A percentile compares a stretch with the other conserved stretches of the same genome.
Conservation (phyloP, 2,113 vertebrate species). For the Dasyprocta punctata region DNA sequence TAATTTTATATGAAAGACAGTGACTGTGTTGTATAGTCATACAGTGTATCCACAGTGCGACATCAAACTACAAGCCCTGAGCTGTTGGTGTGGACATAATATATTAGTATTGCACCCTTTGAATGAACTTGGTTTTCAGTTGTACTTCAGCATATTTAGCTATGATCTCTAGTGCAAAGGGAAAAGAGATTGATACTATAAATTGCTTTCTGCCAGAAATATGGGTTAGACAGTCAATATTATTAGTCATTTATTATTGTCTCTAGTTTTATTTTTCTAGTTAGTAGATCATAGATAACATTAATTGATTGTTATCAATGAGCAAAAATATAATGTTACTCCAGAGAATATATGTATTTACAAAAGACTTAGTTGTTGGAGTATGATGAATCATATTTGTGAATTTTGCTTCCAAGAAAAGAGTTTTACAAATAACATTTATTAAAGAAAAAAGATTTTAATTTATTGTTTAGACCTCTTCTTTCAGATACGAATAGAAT, state of each 20-base stretch:
- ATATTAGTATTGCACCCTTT: background rate
- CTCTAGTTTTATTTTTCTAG: background rate
- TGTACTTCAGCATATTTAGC: background rate
- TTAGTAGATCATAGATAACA: background rate
- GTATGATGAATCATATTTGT: background rate
- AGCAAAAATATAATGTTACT: background rate
- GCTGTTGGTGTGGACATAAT: background rate
- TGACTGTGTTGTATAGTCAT: background rate
- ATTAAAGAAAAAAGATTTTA: background rate
- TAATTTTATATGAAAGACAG: constrained; percentile 5
- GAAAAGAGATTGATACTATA: background rate
- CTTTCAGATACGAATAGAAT: background rate
- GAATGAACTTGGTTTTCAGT: background rate
- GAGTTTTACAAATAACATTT: background rate
- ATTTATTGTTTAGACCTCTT: background rate
- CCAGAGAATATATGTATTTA: background rate
- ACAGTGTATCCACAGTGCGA: background rate
- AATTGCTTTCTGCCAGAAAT: background rate
- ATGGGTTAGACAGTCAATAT: background rate
- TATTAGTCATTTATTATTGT: background rate
- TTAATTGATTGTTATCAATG: background rate
- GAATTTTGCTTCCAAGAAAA: background rate
- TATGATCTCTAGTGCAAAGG: background rate
- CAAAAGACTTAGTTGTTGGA: background rate
- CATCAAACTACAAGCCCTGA: background rate